A percentile compares a stretch with the other conserved stretches of the same genome.
These are phyloP conservation scores for Holocentrus rufus DNA, from an alignment of 2,797 vertebrate species.

Conservation along the genomic window DNA sequence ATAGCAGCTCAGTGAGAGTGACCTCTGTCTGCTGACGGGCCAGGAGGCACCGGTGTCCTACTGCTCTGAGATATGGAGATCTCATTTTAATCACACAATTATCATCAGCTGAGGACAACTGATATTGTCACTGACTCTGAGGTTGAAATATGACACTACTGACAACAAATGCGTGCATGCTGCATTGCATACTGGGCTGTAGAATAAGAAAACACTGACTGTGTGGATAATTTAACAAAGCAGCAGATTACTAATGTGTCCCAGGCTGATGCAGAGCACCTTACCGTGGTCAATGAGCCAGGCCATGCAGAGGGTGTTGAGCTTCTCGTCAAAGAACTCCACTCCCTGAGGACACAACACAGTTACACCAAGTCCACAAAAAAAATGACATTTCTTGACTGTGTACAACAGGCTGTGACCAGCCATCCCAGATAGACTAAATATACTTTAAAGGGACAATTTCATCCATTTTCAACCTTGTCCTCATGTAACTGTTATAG, in stretches of 20 bases:
- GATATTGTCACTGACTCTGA: neutral
- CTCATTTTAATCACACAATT: neutral
- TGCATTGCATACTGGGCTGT: neutral
- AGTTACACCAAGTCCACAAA: neutral
- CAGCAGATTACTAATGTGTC: too few species aligned
- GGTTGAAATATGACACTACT: neutral
- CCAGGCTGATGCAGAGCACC: slow-evolving; percentile 28
- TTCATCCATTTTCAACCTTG: too few species aligned
- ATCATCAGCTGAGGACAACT: neutral
- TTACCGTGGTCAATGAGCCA: slow-evolving; percentile 95
- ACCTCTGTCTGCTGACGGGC: neutral
- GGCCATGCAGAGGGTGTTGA: slow-evolving; percentile 94
- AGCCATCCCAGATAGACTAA: neutral
- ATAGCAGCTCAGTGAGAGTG: neutral
- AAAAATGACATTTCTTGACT: neutral
- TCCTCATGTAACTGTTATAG: too few species aligned
- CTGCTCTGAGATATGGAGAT: neutral
- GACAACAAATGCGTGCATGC: neutral
- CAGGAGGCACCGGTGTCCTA: neutral
- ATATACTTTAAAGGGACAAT: neutral
- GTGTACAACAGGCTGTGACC: neutral
- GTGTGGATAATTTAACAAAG: neutral
- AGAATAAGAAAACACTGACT: neutral
- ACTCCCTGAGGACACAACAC: slow-evolving; percentile 83
- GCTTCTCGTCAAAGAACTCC: slow-evolving; percentile 94